A percentile compares a stretch with the other conserved stretches of the same genome.
phyloP scores from a whole-genome alignment of 1,140 invertebrate genomes.

The Vanessa tameamea region DNA sequence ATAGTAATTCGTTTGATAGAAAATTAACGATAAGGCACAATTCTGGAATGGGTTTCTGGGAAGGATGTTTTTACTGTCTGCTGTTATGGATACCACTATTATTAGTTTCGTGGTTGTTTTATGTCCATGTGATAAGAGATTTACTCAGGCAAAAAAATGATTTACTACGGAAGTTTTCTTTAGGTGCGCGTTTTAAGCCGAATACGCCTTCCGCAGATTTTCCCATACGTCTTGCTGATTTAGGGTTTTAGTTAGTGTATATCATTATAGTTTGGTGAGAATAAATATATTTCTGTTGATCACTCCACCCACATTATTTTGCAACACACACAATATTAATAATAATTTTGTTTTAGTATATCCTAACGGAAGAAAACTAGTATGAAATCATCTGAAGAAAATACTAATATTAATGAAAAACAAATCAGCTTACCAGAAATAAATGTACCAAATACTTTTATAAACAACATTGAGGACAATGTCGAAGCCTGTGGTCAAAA shows the following conservation, averaged over 20 bases:
- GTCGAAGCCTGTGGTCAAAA: not conserved
- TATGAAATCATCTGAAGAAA: not conserved
- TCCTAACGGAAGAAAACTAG: not conserved
- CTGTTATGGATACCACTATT: conserved; percentile 60
- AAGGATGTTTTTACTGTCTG: conserved; percentile 56
- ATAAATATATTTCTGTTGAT: not conserved
- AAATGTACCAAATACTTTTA: not conserved
- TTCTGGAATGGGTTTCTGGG: conserved; percentile 44
- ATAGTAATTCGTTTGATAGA: conserved; percentile 36
- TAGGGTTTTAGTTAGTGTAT: conserved; percentile 50
- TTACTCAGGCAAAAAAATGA: conserved; percentile 26
- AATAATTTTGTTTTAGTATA: conserved; percentile 14
- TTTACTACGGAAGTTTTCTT: conserved; percentile 4
- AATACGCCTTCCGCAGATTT: conserved; percentile 17
- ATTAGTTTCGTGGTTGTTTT: conserved; percentile 52
- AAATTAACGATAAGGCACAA: conserved; percentile 39
- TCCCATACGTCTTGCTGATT: conserved; percentile 44
- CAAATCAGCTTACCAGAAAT: not conserved
- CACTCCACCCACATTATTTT: not conserved
- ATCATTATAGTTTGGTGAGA: not conserved
- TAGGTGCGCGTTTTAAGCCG: not conserved
- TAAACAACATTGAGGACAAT: not conserved
- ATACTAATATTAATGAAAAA: conserved; percentile 7
- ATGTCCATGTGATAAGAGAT: conserved; percentile 52
- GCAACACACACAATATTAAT: not conserved